Percentiles rank a stretch among this genome's conserved stretches.
These are phyloP conservation scores for Dascyllus trimaculatus DNA, from an alignment of 2,113 vertebrate genomes.

Conservation along the genomic window DNA sequence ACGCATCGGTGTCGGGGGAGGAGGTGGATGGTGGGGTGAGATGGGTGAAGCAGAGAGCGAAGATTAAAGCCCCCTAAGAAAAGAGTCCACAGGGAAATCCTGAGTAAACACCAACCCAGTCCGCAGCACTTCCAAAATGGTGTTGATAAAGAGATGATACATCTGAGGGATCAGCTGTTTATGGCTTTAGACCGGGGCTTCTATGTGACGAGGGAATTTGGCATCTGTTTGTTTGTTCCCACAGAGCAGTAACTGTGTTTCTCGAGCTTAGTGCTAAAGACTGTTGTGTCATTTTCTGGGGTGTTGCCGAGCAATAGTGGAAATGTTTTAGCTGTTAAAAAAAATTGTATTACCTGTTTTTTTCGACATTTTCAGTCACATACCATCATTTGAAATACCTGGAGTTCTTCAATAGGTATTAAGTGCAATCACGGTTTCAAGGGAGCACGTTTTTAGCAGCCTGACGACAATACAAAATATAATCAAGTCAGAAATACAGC, in stretches of 20 bases:
- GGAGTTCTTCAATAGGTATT: no score
- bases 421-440: no score
- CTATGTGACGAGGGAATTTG: not conserved
- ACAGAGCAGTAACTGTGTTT: conserved; percentile 1
- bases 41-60: conserved; percentile 24
- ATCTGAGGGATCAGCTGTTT: conserved; percentile 57
- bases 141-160: conserved; percentile 67
- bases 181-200: conserved; percentile 26
- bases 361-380: no score
- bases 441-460: no score
- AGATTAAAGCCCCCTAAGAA: conserved; percentile 58
- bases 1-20: conserved; percentile 55
- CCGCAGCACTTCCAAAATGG: conserved; percentile 39
- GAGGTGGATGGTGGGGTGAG: conserved; percentile 31
- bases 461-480: no score
- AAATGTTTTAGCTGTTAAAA: not conserved
- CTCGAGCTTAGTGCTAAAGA: conserved; percentile 8
- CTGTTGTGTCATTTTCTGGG: not conserved
- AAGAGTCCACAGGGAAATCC: conserved; percentile 37
- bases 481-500: no score
- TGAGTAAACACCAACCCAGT: conserved; percentile 55
- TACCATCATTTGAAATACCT: no score
- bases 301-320: not conserved
- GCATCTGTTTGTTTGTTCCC: conserved; percentile 31
- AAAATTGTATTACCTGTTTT: no score